Evolutionary conservation across 2,113 vertebrate species (phyloP), one percentile per base, ranked within the genome.

Genomic region (Butastur rufipennis): DNA sequence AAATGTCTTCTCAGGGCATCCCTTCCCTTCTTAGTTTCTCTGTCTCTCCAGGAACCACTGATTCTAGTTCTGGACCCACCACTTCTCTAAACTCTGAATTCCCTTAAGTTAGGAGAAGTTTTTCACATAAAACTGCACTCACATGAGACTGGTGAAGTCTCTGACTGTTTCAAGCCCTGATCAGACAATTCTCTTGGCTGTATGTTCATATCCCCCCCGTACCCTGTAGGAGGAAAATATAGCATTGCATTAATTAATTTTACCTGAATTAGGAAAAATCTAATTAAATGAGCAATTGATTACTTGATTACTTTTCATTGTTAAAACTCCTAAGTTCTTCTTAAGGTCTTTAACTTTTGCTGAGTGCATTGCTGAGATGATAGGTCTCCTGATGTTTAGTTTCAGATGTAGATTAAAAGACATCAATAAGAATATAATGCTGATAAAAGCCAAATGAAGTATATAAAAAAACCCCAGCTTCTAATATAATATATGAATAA

Each of bases 211-310:
- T 10, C 3, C 8, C 9, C 2, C 20, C 6, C 40, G 18, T n/a
- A 53, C 23, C 75, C 7, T 17, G 21, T 59, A 73, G 31, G 61
- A 92, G 32, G n/a, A 84, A 77, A 48, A 45, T 70, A 73, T 2
- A 87, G 7, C 14, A 68, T 50, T 73, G 11, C 13, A 73, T 87
- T 90, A 87, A 87, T 92, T 95, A 95, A 79, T 86, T 94, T 92
- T 87, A 68, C 25, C 73, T 73, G 38, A 92, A 78, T 87, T 81
- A 92, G 14, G 21, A 59, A 90, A 81, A 81, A 81, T n/a, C 9
- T 94, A 81, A 90, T 92, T 90, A 92, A 78, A 84, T 56, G 31
- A 92, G 25, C 16, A 73, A 88, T 70, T 88, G 88, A 96, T 93
- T 83, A 80, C 58, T 56, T 83, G 89, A 87, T 95, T 81, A 73